phyloP scores from a whole-genome alignment of 2,113 vertebrate genomes.

The Hemichromis elongatus region DNA sequence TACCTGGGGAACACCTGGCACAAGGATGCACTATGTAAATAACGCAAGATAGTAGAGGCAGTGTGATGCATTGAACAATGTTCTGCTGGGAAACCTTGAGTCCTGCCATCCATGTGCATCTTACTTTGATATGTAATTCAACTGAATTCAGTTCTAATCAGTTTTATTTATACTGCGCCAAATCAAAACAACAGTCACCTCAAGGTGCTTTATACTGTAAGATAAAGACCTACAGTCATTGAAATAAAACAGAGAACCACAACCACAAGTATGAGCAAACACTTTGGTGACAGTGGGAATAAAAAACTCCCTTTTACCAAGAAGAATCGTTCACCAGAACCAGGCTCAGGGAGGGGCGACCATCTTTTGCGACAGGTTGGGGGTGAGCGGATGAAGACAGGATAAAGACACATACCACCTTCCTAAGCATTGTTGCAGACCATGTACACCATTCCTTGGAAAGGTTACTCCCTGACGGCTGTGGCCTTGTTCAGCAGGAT shows the following conservation, averaged over 20 bases:
- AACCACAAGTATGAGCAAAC: too few species aligned
- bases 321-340: neutral
- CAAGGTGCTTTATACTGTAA: neutral
- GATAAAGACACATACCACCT: neutral
- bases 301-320: neutral
- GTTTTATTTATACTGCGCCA: neutral
- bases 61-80: neutral
- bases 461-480: fast-evolving
- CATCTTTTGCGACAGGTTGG: neutral
- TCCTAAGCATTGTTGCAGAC: neutral
- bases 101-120: neutral
- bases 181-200: neutral
- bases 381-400: fast-evolving
- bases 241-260: neutral
- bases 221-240: neutral
- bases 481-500: neutral
- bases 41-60: neutral
- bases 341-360: neutral
- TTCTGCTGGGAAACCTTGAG: neutral
- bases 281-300: neutral
- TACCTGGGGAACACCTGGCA: neutral
- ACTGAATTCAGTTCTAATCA: neutral
- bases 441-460: fast-evolving
- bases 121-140: neutral
- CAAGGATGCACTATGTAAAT: neutral